Evolutionary conservation across 2,888 invertebrate species (phyloP).

Genomic region (Pteria penguin): DNA sequence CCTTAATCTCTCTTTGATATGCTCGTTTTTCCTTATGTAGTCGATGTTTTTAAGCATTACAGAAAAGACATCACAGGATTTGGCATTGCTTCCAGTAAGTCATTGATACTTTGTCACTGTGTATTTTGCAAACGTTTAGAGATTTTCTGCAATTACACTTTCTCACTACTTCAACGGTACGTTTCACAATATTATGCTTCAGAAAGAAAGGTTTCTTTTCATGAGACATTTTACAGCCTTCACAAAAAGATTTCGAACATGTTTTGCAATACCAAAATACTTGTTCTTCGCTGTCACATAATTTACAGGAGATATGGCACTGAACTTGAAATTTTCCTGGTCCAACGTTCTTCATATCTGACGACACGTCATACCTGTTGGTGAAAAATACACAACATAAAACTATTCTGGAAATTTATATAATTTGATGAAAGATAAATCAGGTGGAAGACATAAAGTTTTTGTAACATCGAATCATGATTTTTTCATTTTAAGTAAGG

Average conservation of each 20-base stretch:
- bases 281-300: background rate
- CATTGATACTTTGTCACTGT: background rate
- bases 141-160: background rate
- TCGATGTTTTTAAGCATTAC: background rate
- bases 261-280: background rate
- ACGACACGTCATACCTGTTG: too few species aligned
- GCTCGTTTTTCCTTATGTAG: too few species aligned
- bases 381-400: too few species aligned
- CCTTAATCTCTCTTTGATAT: too few species aligned
- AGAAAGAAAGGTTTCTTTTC: background rate
- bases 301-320: background rate
- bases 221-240: background rate
- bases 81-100: background rate
- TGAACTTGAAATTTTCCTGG: too few species aligned
- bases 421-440: too few species aligned
- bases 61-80: background rate
- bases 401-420: too few species aligned
- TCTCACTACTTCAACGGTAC: background rate
- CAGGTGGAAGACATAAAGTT: too few species aligned
- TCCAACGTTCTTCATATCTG: too few species aligned
- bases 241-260: background rate
- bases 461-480: too few species aligned
- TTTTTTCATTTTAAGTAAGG: too few species aligned
- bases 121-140: background rate
- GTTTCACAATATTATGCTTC: background rate